Base-by-base conservation (phyloP, 2,113 vertebrate species). In the Gymnogyps californianus region DNA sequence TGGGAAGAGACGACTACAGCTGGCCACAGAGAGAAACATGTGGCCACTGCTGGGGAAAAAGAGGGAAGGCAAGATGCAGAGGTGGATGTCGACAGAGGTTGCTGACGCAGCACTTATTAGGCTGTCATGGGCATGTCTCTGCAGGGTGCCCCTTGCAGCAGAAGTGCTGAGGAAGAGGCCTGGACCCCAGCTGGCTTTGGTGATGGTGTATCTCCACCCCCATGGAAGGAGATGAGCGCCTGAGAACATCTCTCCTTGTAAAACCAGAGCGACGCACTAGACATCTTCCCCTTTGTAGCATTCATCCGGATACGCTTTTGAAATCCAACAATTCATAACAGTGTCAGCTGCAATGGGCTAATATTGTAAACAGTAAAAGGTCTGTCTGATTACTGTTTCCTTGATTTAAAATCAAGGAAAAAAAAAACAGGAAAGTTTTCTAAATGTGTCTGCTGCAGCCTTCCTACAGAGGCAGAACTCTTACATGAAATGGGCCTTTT, bases 31-130 rank as follows among this genome's bases (percentile, higher is more conserved):
- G 17, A 54, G 13, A 47, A 84, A 72, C 1, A 13, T 11, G 32
- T 46, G 16, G 20, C 8, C 29, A 42, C 12, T 1, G 0, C 8
- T 47, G 22, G 1, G 7, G 3, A 11, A 16, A 51, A n/a, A 49
- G 13, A 55, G 8, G 10, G 8, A 54, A 66, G 26, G 14, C 1
- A 10, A 15, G 29, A 34, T 44, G 31, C 17, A 65, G 17, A 65
- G 6, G 5, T 6, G 1, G 19, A 32, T 28, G 7, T 52, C 3
- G 1, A n/a, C 3, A 13, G 1, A 1, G 17, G 20, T 17, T 44
- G 22, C 13, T 77, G 21, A 52, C n/a, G 21, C 1, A 1, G 4
- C 16, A 34, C 31, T 36, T 78, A 52, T 4, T 13, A 36, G 22
- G 9, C 13, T 47, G 9, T 15, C 29, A 16, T 18, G 13, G 19